A percentile compares a stretch with the other conserved stretches of the same genome.
Conservation (phyloP, 2,888 invertebrate species). For the Melanophora roralis region DNA sequence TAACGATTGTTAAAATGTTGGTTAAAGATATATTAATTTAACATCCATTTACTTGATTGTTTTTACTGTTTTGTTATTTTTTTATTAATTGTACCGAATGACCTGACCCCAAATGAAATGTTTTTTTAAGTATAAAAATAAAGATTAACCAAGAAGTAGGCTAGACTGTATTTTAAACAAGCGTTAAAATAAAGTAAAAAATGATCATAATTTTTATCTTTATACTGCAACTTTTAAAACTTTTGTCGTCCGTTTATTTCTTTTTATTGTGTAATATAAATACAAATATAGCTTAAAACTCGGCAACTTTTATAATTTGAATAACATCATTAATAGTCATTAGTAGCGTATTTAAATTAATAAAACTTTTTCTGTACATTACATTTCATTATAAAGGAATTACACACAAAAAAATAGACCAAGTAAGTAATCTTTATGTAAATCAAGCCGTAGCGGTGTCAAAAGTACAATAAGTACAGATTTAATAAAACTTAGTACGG, state of each 20-base stretch:
- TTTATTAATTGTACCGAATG: not conserved
- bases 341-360: too few species aligned
- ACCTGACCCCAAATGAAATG: conserved; percentile 19
- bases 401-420: too few species aligned
- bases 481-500: too few species aligned
- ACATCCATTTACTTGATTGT: not conserved
- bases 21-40: not conserved
- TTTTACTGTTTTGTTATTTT: not conserved
- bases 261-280: too few species aligned
- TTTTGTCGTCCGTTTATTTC: not conserved
- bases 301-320: too few species aligned
- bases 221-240: conserved; percentile 12
- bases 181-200: conserved; percentile 5
- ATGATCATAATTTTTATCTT: conserved; percentile 20
- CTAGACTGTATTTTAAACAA: not conserved
- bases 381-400: too few species aligned
- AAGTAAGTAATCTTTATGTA: too few species aligned
- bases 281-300: too few species aligned
- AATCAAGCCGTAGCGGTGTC: too few species aligned
- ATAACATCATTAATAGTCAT: too few species aligned
- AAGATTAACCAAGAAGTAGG: conserved; percentile 14
- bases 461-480: too few species aligned
- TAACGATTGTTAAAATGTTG: not conserved
- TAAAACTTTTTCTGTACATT: too few species aligned
- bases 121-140: not conserved